Percentiles rank a stretch among this genome's conserved stretches.
Conservation (phyloP, 2,888 invertebrate genomes). For the Odontocolon sp. region DNA sequence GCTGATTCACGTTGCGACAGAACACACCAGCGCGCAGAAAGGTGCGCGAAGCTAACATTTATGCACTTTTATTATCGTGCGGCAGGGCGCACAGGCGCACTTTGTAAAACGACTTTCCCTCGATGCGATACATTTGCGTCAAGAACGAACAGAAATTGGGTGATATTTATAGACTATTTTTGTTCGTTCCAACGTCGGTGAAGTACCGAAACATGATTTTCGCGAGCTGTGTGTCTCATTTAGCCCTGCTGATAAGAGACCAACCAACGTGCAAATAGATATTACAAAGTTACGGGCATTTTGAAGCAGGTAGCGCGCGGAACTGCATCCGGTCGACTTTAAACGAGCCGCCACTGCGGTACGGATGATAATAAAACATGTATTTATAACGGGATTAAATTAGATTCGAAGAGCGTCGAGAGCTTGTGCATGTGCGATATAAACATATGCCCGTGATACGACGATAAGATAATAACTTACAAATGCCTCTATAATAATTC, state of each 20-base stretch:
- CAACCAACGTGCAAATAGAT: not conserved
- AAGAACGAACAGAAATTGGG: not conserved
- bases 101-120: no score
- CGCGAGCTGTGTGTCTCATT: not conserved
- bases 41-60: slow-evolving; percentile 60
- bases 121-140: not conserved
- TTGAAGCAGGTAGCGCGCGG: not conserved
- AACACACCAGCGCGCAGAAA: slow-evolving; percentile 59
- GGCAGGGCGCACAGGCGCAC: not conserved
- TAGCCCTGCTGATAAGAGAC: not conserved
- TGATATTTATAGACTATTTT: slow-evolving; percentile 32
- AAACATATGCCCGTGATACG: no score
- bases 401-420: no score
- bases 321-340: not conserved
- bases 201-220: not conserved
- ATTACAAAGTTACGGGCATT: not conserved
- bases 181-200: not conserved
- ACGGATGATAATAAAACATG: no score
- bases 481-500: not conserved
- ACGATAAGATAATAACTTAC: no score
- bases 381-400: no score
- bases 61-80: not conserved
- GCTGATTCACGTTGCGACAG: slow-evolving; percentile 71
- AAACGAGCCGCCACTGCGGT: not conserved
- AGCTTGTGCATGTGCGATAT: no score